These are phyloP conservation scores for Chaetogeoica ovagalla DNA, from an alignment of 2,888 invertebrate species.

Conservation along the genomic window DNA sequence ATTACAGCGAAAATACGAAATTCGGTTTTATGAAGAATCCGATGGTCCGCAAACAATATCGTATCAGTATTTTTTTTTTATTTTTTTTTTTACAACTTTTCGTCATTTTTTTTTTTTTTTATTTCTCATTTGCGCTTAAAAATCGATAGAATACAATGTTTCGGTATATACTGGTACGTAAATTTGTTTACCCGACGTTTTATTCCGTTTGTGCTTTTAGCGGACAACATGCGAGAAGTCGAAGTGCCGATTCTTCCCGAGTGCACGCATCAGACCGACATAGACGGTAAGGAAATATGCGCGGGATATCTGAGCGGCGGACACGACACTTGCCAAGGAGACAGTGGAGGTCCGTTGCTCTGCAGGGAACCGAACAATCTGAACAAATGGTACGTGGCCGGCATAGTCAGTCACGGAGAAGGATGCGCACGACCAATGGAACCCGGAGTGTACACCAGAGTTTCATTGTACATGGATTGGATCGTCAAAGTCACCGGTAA, in stretches of 20 bases:
- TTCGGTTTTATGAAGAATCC: no score
- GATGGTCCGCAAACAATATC: no score
- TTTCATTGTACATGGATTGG: conserved; percentile 76
- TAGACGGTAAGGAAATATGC: conserved; percentile 72
- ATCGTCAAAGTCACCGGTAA: conserved; percentile 68
- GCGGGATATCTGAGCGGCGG: conserved; percentile 77
- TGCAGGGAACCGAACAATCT: conserved; percentile 68
- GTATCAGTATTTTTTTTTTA: no score
- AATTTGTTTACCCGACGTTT: no score
- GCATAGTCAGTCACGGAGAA: conserved; percentile 83
- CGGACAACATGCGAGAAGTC: conserved; percentile 80
- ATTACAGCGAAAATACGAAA: no score
- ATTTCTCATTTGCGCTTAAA: no score
- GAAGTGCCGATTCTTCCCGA: conserved; percentile 70
- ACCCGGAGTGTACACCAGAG: conserved; percentile 81
- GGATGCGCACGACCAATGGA: conserved; percentile 80
- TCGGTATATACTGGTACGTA: not conserved
- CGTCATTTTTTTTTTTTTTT: no score
- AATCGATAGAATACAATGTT: not conserved
- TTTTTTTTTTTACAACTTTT: no score
- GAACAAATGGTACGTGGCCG: conserved; percentile 76
- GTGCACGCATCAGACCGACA: conserved; percentile 71
- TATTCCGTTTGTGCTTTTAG: conserved; percentile 60
- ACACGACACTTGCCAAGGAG: conserved; percentile 82
- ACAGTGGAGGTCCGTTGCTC: conserved; percentile 82